These are phyloP conservation scores for Orientallactaga bullata DNA, from an alignment of 2,113 vertebrate genomes.

Conservation along the genomic window DNA sequence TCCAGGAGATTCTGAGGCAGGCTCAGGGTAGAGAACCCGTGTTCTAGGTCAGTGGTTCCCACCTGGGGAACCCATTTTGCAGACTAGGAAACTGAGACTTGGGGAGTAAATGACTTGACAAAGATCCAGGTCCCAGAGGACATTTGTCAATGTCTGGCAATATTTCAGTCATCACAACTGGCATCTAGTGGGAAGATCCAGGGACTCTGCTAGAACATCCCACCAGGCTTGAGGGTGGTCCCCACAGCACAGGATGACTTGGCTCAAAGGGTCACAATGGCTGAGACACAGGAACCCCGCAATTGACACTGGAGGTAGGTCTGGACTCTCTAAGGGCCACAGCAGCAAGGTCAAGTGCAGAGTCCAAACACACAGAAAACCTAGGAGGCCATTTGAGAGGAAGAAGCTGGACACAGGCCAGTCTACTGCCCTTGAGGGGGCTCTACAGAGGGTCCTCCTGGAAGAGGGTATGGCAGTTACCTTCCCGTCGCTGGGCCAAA, in stretches of 20 bases:
- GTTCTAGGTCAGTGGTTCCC: not conserved
- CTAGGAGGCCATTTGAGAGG: not conserved
- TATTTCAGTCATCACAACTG: not conserved
- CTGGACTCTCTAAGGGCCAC: not conserved
- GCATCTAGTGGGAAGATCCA: not conserved
- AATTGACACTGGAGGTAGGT: not conserved
- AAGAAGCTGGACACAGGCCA: accelerated
- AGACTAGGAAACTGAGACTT: not conserved
- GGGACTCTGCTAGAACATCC: not conserved
- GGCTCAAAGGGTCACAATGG: accelerated
- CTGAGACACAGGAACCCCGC: not conserved
- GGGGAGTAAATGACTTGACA: not conserved
- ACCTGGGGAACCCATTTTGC: too few relatives aligned
- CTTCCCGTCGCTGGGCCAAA: too few relatives aligned
- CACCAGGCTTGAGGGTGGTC: accelerated
- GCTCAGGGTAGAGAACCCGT: not conserved
- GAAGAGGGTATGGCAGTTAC: too few relatives aligned
- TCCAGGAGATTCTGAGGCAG: not conserved
- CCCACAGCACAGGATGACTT: accelerated
- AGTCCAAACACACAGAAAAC: not conserved
- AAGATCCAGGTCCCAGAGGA: not conserved
- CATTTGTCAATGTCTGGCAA: not conserved
- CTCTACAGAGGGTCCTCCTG: not conserved
- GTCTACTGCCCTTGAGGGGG: not conserved
- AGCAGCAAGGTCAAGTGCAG: too few relatives aligned